A percentile compares a stretch with the other conserved stretches of the same genome.
These are phyloP conservation scores for Calidris pugnax DNA, from an alignment of 2,113 vertebrate genomes.

Conservation along the genomic window DNA sequence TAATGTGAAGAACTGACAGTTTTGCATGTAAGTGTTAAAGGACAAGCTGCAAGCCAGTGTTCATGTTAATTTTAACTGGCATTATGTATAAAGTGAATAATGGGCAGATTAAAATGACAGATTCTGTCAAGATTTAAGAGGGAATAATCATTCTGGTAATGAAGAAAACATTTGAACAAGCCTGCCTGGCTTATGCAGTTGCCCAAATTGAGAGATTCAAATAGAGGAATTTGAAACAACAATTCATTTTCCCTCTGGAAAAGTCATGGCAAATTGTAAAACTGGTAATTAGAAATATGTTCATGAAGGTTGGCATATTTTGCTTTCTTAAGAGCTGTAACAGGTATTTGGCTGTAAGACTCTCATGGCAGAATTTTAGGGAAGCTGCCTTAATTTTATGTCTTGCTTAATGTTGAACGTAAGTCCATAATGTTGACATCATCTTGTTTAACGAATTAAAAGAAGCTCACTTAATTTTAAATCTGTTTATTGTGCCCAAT, in stretches of 20 bases:
- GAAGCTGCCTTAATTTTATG: not conserved
- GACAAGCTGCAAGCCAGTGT: not conserved
- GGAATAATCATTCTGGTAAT: not conserved
- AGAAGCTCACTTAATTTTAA: not conserved
- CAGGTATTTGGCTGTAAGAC: not conserved
- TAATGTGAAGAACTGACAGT: slow-evolving; percentile 10
- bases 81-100: not conserved
- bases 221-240: not conserved
- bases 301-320: not conserved
- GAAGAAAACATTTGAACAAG: not conserved
- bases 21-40: not conserved
- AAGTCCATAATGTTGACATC: not conserved
- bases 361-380: not conserved
- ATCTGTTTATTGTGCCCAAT: not conserved
- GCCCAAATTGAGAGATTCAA: not conserved
- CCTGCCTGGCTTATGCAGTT: not conserved
- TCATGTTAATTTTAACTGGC: not conserved
- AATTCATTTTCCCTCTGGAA: not conserved
- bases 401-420: not conserved
- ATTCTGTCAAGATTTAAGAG: not conserved
- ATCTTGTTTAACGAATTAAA: not conserved
- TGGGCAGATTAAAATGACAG: not conserved
- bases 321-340: not conserved
- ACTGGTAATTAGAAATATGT: not conserved
- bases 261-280: not conserved